A percentile compares a stretch with the other conserved stretches of the same genome.
These are phyloP conservation scores for Endotricha flammealis DNA, from an alignment of 2,888 invertebrate species.

Conservation along the genomic window DNA sequence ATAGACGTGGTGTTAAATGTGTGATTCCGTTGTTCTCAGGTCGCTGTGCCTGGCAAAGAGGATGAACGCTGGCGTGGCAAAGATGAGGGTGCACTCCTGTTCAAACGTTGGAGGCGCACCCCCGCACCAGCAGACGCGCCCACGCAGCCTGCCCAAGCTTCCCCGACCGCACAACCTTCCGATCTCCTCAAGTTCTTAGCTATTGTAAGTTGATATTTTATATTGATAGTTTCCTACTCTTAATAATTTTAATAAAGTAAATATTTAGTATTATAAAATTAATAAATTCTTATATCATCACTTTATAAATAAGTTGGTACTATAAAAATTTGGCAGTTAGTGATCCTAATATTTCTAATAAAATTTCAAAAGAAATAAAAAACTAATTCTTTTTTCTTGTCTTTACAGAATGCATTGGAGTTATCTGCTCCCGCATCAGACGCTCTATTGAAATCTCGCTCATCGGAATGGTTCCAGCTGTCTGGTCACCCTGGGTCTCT, in stretches of 20 bases:
- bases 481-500: conserved; percentile 96
- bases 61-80: conserved; percentile 70
- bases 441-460: conserved; percentile 85
- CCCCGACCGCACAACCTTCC: conserved; percentile 56
- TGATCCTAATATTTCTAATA: no score
- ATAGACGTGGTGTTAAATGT: conserved; percentile 50
- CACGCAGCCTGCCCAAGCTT: conserved; percentile 35
- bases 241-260: conserved; percentile 2
- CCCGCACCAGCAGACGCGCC: conserved; percentile 44
- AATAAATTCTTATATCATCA: conserved; percentile 3
- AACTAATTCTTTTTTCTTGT: conserved; percentile 30
- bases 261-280: conserved; percentile 7
- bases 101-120: conserved; percentile 67
- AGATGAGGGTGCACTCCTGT: conserved; percentile 59
- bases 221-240: no score
- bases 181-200: conserved; percentile 85
- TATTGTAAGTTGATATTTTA: conserved; percentile 81
- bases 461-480: conserved; percentile 90
- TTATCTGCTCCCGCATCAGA: conserved; percentile 94
- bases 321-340: no score
- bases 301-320: no score
- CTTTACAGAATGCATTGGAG: conserved; percentile 92
- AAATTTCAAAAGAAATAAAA: no score
- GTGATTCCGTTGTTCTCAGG: conserved; percentile 68
- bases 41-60: conserved; percentile 70